A percentile compares a stretch with the other conserved stretches of the same genome.
Conservation (phyloP, 2,797 vertebrate species). For the Gallinago stenura region DNA sequence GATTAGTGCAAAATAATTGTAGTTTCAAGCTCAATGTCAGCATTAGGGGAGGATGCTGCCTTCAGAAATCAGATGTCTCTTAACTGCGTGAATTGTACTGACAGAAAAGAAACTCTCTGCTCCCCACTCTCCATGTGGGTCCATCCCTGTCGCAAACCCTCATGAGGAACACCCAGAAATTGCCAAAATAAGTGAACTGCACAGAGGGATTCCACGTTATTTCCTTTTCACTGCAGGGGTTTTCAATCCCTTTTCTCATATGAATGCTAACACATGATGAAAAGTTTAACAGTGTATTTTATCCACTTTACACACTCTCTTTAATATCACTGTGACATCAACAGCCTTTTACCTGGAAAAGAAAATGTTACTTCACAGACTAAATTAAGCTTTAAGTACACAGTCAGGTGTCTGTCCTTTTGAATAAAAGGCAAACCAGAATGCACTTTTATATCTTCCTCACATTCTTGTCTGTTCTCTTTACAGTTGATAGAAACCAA, state of each 20-base stretch:
- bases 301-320: neutral
- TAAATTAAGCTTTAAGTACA: neutral
- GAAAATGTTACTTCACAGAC: neutral
- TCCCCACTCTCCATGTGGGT: fast-evolving
- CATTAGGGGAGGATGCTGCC: neutral
- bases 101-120: neutral
- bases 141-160: neutral
- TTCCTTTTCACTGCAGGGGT: neutral
- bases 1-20: neutral
- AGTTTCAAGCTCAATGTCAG: neutral
- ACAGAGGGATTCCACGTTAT: neutral
- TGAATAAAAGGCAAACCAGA: neutral
- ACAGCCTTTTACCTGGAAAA: neutral
- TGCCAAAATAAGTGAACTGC: neutral
- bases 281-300: neutral
- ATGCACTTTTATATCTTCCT: neutral
- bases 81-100: neutral
- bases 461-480: neutral
- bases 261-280: neutral
- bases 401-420: neutral
- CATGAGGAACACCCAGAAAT: neutral
- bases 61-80: neutral
- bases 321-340: neutral
- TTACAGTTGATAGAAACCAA: neutral
- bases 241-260: neutral